phyloP scores from a whole-genome alignment of 2,888 invertebrate species.

The Cephus nigrinus region DNA sequence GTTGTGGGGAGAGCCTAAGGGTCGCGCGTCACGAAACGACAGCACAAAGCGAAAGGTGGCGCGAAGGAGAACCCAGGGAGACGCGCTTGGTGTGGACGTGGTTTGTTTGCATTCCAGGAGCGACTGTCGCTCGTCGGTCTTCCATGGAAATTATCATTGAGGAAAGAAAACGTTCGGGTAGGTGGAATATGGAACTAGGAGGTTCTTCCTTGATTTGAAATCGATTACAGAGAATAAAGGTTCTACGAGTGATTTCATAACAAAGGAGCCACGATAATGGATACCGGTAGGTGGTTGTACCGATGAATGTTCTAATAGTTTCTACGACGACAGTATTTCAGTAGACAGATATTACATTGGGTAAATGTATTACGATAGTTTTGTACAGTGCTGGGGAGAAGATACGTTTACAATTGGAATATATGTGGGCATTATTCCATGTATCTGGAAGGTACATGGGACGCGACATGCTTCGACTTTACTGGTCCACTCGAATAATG shows the following conservation, averaged over 20 bases:
- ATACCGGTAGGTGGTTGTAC: neutral
- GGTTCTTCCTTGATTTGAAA: too few species aligned
- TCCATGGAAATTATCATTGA: constrained; percentile 24
- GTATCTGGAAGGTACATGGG: neutral
- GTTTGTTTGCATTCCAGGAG: constrained; percentile 47
- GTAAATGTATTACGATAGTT: neutral
- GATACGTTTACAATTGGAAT: neutral
- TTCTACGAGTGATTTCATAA: neutral
- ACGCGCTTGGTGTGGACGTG: constrained; percentile 23
- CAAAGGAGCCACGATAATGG: neutral
- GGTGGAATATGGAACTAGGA: neutral
- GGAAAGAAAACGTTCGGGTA: neutral
- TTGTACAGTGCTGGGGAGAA: neutral
- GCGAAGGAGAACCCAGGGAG: constrained; percentile 18
- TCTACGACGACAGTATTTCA: neutral
- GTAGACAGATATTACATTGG: neutral
- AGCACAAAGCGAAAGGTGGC: constrained; percentile 3
- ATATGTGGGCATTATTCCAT: neutral
- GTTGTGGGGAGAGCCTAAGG: neutral
- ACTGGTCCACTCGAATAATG: constrained; percentile 20
- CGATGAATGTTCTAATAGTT: neutral
- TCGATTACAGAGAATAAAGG: neutral
- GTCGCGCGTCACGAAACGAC: constrained; percentile 4
- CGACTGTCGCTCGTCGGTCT: constrained; percentile 36
- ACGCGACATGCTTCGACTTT: neutral